Conservation (phyloP, 2,113 vertebrate species). For the Chelonoidis abingdonii region DNA sequence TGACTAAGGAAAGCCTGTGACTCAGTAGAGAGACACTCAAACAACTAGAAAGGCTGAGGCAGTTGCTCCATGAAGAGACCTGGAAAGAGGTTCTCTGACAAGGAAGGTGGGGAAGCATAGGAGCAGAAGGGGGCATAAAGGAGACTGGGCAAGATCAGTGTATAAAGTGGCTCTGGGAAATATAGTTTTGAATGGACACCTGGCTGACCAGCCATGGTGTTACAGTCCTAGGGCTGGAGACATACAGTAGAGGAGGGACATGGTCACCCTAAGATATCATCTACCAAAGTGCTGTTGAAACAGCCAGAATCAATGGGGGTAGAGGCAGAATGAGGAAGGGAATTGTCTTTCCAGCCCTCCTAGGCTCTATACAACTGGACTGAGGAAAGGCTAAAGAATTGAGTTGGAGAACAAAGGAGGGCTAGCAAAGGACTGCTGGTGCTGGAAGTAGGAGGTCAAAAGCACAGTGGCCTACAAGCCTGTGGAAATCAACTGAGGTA, state of each 20-base stretch:
- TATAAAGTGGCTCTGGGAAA: not conserved
- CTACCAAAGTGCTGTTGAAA: accelerated
- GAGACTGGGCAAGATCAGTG: not conserved
- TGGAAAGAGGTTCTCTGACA: not conserved
- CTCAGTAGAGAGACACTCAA: not conserved
- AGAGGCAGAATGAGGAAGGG: not conserved
- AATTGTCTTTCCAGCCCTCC: not conserved
- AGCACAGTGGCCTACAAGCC: not conserved
- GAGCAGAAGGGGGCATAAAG: not conserved
- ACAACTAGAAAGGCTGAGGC: not conserved
- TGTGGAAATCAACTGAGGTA: accelerated
- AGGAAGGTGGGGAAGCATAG: not conserved
- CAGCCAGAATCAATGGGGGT: not conserved
- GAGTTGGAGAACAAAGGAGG: not conserved
- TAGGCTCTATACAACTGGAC: not conserved
- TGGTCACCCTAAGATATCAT: accelerated
- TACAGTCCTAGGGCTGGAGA: not conserved
- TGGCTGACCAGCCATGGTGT: not conserved
- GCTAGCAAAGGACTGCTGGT: conserved; percentile 28
- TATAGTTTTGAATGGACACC: not conserved
- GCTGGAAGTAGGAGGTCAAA: conserved; percentile 38
- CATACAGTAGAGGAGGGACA: not conserved
- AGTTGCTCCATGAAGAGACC: not conserved
- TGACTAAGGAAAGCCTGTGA: not conserved
- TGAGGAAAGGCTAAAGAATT: not conserved